Percentiles rank a stretch among this genome's conserved stretches.
Evolutionary conservation across 2,888 invertebrate genomes (phyloP).

Genomic region (Parthenolecanium corni): DNA sequence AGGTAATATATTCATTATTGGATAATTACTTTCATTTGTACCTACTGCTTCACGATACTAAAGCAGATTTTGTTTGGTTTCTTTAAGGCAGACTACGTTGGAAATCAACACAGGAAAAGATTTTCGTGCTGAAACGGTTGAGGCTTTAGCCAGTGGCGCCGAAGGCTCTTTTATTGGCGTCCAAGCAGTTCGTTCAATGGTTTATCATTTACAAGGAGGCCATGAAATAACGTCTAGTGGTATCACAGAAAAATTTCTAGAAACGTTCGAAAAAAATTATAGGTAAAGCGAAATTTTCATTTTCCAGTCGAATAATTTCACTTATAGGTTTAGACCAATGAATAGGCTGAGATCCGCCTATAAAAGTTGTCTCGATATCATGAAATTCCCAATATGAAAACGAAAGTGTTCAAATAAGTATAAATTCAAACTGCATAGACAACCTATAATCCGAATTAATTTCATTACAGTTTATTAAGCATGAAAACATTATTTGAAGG

Average conservation of each 20-base stretch:
- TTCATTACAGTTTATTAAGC: too few species aligned
- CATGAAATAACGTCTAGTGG: conserved; percentile 39
- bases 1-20: conserved; percentile 35
- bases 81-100: conserved; percentile 38
- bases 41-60: not conserved
- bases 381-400: too few species aligned
- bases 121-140: conserved; percentile 44
- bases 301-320: too few species aligned
- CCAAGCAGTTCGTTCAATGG: conserved; percentile 37
- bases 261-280: conserved; percentile 36
- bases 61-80: not conserved
- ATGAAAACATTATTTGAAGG: conserved; percentile 31
- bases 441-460: too few species aligned
- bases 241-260: conserved; percentile 36
- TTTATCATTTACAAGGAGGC: conserved; percentile 37
- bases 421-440: too few species aligned
- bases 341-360: too few species aligned
- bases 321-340: too few species aligned
- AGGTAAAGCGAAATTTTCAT: conserved; percentile 33
- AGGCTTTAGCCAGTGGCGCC: conserved; percentile 42
- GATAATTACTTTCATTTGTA: not conserved
- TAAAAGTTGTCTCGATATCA: too few species aligned
- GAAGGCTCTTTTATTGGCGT: conserved; percentile 45
- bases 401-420: too few species aligned
- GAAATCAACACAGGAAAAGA: conserved; percentile 46